These are phyloP conservation scores for Sorex araneus DNA, from an alignment of 2,113 vertebrate species.

Conservation along the genomic window DNA sequence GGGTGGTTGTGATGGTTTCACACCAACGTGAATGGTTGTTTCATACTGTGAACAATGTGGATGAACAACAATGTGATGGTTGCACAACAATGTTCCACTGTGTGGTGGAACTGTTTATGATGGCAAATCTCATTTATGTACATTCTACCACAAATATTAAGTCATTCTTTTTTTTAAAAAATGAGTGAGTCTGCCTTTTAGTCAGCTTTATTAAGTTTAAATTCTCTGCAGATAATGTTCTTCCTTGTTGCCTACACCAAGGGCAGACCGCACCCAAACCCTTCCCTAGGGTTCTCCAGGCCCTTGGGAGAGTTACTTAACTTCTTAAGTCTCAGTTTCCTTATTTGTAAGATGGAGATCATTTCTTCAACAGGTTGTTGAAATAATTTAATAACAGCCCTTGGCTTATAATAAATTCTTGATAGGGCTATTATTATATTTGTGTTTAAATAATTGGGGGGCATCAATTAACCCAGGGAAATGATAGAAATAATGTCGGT, in stretches of 20 bases:
- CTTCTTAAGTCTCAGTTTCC: background rate
- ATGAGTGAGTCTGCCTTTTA: background rate
- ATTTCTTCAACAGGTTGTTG: slow-evolving; percentile 6
- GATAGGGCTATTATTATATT: background rate
- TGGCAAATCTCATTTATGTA: background rate
- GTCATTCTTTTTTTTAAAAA: slow-evolving; percentile 31
- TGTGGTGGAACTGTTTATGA: no score
- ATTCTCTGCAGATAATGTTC: background rate
- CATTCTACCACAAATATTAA: background rate
- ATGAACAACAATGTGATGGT: no score
- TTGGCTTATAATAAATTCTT: background rate
- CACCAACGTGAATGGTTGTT: background rate
- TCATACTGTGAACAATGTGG: background rate
- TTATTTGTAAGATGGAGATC: background rate
- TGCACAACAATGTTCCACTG: no score
- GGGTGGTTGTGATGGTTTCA: background rate
- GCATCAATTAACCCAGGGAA: background rate
- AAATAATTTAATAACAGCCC: slow-evolving; percentile 35
- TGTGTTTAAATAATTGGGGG: slow-evolving; percentile 42
- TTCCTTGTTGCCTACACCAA: slow-evolving; percentile 11
- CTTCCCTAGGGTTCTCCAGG: background rate
- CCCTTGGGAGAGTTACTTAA: slow-evolving; percentile 37
- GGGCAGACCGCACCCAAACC: background rate
- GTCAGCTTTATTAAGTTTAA: slow-evolving; percentile 57
- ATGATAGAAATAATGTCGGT: no score